phyloP scores from a whole-genome alignment of 2,888 invertebrate species.

The Pseudococcus viburni region DNA sequence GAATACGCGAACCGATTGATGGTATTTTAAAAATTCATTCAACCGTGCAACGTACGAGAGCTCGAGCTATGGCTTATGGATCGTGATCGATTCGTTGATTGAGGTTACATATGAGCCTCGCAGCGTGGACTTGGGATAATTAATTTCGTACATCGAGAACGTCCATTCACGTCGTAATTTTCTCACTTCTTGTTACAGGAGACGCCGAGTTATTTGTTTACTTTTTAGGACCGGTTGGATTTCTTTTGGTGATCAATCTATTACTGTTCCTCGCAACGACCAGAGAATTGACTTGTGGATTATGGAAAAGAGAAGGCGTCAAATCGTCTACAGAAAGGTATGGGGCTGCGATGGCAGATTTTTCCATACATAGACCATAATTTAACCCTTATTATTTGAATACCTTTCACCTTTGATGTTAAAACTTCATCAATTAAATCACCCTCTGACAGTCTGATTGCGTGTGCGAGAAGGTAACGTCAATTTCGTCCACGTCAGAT shows the following conservation, averaged over 20 bases:
- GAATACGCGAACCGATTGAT: background rate
- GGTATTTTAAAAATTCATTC: conserved; percentile 32
- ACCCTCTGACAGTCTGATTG: too few species aligned
- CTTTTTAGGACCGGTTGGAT: conserved; percentile 88
- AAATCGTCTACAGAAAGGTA: conserved; percentile 85
- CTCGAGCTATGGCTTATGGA: background rate
- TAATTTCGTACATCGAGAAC: background rate
- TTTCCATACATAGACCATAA: too few species aligned
- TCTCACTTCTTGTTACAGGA: conserved; percentile 72
- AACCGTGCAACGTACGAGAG: background rate
- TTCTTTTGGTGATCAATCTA: conserved; percentile 83
- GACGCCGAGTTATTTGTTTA: conserved; percentile 86
- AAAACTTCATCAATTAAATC: too few species aligned
- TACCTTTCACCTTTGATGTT: too few species aligned
- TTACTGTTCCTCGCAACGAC: conserved; percentile 86
- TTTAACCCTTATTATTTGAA: too few species aligned
- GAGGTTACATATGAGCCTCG: background rate
- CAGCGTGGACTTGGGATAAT: background rate
- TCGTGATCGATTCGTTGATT: background rate
- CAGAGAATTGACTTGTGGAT: conserved; percentile 87
- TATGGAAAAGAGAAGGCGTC: conserved; percentile 90
- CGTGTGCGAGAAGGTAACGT: too few species aligned
- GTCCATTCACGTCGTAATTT: background rate
- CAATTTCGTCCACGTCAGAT: conserved; percentile 19
- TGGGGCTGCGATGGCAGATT: conserved; percentile 67